Evolutionary conservation across 2,888 invertebrate species (phyloP).

Genomic region (Ormyrus thymus): DNA sequence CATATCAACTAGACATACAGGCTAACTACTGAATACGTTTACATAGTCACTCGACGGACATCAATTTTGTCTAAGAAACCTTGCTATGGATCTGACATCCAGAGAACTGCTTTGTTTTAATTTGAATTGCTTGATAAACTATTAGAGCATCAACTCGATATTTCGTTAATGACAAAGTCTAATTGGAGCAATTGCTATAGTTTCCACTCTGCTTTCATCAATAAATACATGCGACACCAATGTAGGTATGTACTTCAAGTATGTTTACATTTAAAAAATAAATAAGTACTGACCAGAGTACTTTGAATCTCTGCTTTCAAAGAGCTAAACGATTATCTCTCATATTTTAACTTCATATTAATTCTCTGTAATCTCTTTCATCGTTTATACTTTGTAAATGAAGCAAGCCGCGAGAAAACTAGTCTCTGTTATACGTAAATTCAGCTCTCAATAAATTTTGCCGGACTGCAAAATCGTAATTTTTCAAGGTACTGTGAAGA

Average conservation of each 20-base stretch:
- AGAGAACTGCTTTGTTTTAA: conserved; percentile 35
- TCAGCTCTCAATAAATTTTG: conserved; percentile 24
- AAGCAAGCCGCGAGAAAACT: conserved; percentile 28
- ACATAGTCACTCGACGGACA: conserved; percentile 58
- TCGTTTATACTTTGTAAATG: conserved; percentile 36
- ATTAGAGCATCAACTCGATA: conserved; percentile 37
- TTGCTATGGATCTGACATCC: conserved; percentile 33
- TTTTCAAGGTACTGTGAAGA: conserved; percentile 42
- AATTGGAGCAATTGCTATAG: conserved; percentile 36
- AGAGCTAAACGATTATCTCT: conserved; percentile 36
- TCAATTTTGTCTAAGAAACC: conserved; percentile 44
- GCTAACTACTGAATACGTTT: conserved; percentile 72
- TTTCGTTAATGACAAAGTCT: conserved; percentile 24
- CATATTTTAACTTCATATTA: conserved; percentile 3
- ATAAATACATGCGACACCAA: conserved; percentile 42
- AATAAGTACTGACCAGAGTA: conserved; percentile 54
- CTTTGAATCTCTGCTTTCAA: conserved; percentile 30
- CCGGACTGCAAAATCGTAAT: conserved; percentile 16
- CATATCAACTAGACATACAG: conserved; percentile 68
- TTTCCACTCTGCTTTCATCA: conserved; percentile 16
- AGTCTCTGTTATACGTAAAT: conserved; percentile 23
- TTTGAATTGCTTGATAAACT: conserved; percentile 40
- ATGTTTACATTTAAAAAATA: conserved; percentile 52
- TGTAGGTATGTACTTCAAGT: conserved; percentile 36
- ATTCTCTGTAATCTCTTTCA: conserved; percentile 21